Conservation (phyloP, 2,888 invertebrate species). For the Pristionchus maxplancki region DNA sequence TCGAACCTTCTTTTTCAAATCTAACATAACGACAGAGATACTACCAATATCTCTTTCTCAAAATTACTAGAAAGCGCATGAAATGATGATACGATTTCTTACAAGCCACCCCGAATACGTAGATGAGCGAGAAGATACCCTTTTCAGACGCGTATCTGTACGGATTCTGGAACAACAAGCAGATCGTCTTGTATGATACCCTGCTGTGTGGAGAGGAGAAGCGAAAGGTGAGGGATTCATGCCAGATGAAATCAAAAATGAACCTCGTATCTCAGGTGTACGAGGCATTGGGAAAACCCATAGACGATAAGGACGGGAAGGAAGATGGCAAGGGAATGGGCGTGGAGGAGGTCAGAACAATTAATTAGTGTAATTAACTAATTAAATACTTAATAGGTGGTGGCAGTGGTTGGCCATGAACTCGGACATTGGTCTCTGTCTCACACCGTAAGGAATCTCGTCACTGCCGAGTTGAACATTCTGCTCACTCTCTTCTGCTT, state of each 20-base stretch:
- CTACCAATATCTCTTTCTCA: too few species aligned
- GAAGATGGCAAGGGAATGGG: conserved; percentile 52
- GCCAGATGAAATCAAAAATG: too few species aligned
- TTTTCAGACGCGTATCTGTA: conserved; percentile 99
- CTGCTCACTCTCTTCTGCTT: conserved; percentile 84
- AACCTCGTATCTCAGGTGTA: neutral
- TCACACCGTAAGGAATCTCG: conserved; percentile 90
- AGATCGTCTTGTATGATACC: conserved; percentile 98
- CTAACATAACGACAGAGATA: too few species aligned
- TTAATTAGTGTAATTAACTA: neutral
- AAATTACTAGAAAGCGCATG: too few species aligned
- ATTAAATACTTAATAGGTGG: conserved; percentile 89
- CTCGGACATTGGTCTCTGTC: conserved; percentile 96
- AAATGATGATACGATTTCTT: too few species aligned
- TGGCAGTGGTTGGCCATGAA: conserved; percentile 96
- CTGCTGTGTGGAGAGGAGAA: conserved; percentile 82
- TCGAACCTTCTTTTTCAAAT: too few species aligned
- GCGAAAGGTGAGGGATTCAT: conserved; percentile 56
- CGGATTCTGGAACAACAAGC: conserved; percentile 95
- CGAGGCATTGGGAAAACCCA: conserved; percentile 5
- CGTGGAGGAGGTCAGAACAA: conserved; percentile 3
- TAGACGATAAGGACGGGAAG: conserved; percentile 58
- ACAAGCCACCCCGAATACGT: neutral
- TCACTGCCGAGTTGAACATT: conserved; percentile 82
- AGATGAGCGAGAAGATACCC: conserved; percentile 79